Percentiles rank a stretch among this genome's conserved stretches.
Conservation (phyloP, 2,888 invertebrate species). For the Epsilonema sp. region DNA sequence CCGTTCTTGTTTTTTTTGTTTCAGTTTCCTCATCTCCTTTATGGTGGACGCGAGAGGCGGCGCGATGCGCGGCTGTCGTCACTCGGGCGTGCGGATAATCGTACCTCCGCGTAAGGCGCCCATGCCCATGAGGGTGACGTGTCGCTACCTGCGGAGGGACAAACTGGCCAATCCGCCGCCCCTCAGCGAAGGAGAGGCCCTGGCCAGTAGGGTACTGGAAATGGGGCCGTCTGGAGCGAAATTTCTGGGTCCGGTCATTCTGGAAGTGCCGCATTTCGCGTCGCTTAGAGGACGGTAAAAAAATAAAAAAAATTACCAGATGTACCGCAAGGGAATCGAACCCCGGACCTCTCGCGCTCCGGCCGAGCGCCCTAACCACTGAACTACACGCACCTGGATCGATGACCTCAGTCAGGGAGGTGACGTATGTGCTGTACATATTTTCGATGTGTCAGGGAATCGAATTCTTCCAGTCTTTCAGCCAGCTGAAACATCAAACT, state of each 20-base stretch:
- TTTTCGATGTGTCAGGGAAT: too few relatives aligned
- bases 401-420: too few relatives aligned
- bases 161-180: conserved; percentile 78
- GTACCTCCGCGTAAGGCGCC: conserved; percentile 90
- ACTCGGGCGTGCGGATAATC: conserved; percentile 90
- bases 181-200: conserved; percentile 92
- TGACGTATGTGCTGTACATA: too few relatives aligned
- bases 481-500: too few relatives aligned
- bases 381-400: too few relatives aligned
- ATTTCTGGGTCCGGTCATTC: conserved; percentile 55
- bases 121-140: conserved; percentile 90
- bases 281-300: conserved; percentile 69
- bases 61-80: conserved; percentile 93
- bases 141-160: conserved; percentile 59
- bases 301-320: too few relatives aligned
- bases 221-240: conserved; percentile 91
- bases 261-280: conserved; percentile 71
- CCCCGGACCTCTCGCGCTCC: too few relatives aligned
- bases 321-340: too few relatives aligned
- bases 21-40: conserved; percentile 81
- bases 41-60: conserved; percentile 97
- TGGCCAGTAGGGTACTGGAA: conserved; percentile 83
- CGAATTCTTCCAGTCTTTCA: too few relatives aligned
- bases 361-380: too few relatives aligned
- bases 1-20: conserved; percentile 12